Evolutionary conservation across 2,113 vertebrate genomes (phyloP).

Genomic region (Ptyas mucosa): DNA sequence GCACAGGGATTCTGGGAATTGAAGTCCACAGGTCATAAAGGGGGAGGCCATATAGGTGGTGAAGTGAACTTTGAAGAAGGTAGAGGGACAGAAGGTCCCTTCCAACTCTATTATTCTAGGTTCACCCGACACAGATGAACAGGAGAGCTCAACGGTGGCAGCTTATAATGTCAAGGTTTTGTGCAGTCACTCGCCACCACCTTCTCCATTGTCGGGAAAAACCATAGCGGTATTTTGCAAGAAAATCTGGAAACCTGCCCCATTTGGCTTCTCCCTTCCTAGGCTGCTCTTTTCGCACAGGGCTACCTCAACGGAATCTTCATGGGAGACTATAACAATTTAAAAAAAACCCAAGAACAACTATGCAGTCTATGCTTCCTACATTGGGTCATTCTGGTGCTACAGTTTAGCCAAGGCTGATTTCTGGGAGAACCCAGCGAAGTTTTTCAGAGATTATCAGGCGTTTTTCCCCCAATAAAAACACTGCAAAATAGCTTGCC

Average conservation of each 20-base stretch:
- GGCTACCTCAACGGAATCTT: background rate
- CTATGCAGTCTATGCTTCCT: background rate
- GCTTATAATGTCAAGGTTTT: no score
- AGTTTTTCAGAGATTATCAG: background rate
- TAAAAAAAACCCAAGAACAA: background rate
- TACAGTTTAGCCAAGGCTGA: no score
- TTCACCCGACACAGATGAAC: background rate
- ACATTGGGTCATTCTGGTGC: background rate
- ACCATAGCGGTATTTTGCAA: background rate
- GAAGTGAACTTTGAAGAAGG: background rate
- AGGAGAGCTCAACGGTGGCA: background rate
- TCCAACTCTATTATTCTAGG: background rate
- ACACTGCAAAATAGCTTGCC: background rate
- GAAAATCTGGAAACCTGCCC: background rate
- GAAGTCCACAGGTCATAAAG: background rate
- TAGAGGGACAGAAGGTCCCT: background rate
- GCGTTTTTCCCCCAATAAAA: background rate
- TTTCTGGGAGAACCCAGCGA: background rate
- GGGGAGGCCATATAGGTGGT: background rate
- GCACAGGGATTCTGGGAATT: background rate
- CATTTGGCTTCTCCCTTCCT: background rate
- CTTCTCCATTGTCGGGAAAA: background rate
- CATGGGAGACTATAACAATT: background rate
- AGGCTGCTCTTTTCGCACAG: background rate
- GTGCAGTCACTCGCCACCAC: background rate